Percentiles rank a stretch among this genome's conserved stretches.
These are phyloP conservation scores for Bombus pyrosoma DNA, from an alignment of 1,140 invertebrate genomes.

Conservation along the genomic window DNA sequence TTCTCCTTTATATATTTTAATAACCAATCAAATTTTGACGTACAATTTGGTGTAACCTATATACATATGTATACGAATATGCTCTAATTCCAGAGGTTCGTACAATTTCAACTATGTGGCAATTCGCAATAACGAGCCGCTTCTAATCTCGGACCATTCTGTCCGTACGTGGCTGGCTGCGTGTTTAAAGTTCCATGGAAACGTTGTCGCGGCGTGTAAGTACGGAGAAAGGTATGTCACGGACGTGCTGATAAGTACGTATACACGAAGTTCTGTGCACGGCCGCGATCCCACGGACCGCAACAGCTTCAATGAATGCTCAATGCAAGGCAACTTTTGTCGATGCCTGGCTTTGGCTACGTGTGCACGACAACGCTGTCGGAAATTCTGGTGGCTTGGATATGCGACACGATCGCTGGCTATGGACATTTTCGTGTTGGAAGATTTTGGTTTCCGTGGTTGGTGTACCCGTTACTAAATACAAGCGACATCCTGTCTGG, in stretches of 20 bases:
- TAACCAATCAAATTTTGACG: too few relatives aligned
- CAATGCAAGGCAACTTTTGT: conserved; percentile 7
- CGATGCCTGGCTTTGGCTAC: neutral
- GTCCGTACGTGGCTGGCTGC: conserved; percentile 39
- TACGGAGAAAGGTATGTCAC: conserved; percentile 52
- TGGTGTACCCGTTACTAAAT: neutral
- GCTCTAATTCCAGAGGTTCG: conserved; percentile 30
- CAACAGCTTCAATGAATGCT: conserved; percentile 26
- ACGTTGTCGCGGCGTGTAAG: conserved; percentile 30
- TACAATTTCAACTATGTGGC: conserved; percentile 62
- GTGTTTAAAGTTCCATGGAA: conserved; percentile 55
- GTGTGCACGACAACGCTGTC: neutral
- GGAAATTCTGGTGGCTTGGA: neutral
- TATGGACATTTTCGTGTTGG: neutral
- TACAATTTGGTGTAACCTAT: too few relatives aligned
- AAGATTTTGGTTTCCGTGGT: neutral
- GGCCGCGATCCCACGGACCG: neutral
- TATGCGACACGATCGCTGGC: neutral
- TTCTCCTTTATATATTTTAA: too few relatives aligned
- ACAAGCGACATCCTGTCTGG: neutral
- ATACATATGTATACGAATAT: neutral
- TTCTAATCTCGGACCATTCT: conserved; percentile 63
- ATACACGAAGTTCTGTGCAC: neutral
- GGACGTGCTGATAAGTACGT: conserved; percentile 44
- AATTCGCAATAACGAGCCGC: conserved; percentile 60